phyloP scores from a whole-genome alignment of 2,797 vertebrate species.

The Alectoris magna region DNA sequence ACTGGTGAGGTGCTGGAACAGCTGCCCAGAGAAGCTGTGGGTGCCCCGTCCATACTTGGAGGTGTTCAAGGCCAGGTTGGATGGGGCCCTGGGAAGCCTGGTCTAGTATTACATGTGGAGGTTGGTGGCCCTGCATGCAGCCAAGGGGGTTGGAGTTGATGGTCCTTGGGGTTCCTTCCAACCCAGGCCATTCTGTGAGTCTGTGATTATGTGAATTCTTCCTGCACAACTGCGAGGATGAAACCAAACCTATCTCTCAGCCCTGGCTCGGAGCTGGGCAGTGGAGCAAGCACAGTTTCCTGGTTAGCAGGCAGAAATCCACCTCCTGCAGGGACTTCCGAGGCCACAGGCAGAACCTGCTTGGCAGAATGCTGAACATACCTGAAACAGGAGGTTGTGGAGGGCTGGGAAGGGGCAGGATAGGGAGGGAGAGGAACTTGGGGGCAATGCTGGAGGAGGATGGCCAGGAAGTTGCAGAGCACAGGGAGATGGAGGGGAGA shows the following conservation, averaged over 20 bases:
- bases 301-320: not conserved
- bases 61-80: no score
- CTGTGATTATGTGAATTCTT: no score
- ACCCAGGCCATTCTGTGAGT: no score
- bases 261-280: accelerated
- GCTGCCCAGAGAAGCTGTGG: no score
- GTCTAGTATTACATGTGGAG: no score
- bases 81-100: no score
- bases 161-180: no score
- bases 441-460: not conserved
- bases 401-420: not conserved
- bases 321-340: not conserved
- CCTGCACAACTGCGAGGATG: no score
- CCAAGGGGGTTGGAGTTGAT: no score
- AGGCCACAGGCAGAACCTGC: not conserved
- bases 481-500: not conserved
- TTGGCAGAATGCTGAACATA: not conserved
- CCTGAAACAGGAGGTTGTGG: not conserved
- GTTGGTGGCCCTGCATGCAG: no score
- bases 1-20: no score
- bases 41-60: no score
- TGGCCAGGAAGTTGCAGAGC: not conserved
- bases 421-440: not conserved
- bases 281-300: not conserved
- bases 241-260: not conserved